Evolutionary conservation across 2,888 invertebrate species (phyloP).

Genomic region (Euproctis similis): DNA sequence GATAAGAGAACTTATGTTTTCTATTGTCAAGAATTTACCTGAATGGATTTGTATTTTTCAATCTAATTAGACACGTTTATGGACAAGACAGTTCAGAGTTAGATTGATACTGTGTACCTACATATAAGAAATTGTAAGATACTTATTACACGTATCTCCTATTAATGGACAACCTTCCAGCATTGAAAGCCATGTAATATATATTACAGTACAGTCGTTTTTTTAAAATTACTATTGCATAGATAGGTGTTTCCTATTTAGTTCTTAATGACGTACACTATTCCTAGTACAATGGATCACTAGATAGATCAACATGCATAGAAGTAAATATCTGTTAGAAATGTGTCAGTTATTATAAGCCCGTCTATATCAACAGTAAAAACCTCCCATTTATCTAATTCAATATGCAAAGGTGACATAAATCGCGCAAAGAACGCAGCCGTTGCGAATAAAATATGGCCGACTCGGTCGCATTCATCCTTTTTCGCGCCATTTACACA

Average conservation of each 20-base stretch:
- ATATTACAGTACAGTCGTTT: too few relatives aligned
- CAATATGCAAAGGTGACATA: constrained; percentile 29
- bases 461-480: constrained; percentile 36
- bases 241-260: too few relatives aligned
- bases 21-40: constrained; percentile 11
- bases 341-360: constrained; percentile 11
- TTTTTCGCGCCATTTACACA: constrained; percentile 49
- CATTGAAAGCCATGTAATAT: too few relatives aligned
- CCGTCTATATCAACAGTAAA: constrained; percentile 21
- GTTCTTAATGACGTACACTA: too few relatives aligned
- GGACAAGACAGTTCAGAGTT: too few relatives aligned
- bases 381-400: constrained; percentile 37
- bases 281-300: too few relatives aligned
- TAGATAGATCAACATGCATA: too few relatives aligned
- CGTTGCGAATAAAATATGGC: constrained; percentile 37
- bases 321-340: constrained; percentile 5
- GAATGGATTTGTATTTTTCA: constrained; percentile 17
- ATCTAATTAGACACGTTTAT: constrained; percentile 19
- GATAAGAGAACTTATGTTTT: constrained; percentile 24
- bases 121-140: too few relatives aligned
- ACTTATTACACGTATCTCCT: too few relatives aligned
- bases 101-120: too few relatives aligned
- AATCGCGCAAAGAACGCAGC: constrained; percentile 27
- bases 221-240: too few relatives aligned
- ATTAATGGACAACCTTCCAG: too few relatives aligned